A percentile compares a stretch with the other conserved stretches of the same genome.
phyloP scores from a whole-genome alignment of 1,140 invertebrate species.

The Neodiprion virginianus region DNA sequence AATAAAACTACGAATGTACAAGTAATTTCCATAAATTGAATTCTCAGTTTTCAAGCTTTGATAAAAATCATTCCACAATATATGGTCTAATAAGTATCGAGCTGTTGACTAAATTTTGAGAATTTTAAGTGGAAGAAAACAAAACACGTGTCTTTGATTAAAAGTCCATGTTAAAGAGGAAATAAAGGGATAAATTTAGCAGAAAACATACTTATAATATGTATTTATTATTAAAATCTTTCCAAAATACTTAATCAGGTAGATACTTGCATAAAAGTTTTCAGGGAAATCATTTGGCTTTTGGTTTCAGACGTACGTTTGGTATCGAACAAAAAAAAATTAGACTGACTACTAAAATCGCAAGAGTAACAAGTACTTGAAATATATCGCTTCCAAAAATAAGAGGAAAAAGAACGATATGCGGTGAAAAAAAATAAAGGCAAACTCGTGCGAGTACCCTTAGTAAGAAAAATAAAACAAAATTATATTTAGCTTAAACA shows the following conservation, averaged over 20 bases:
- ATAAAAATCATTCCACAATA: too few species aligned
- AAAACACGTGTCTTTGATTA: too few species aligned
- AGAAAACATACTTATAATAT: neutral
- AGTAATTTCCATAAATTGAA: too few species aligned
- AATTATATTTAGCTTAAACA: neutral
- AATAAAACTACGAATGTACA: too few species aligned
- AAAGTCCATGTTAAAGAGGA: neutral
- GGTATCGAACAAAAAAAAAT: neutral
- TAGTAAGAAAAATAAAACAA: neutral
- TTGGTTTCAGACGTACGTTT: slow-evolving; percentile 2
- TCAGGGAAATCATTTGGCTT: neutral
- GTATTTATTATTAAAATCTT: slow-evolving; percentile 4
- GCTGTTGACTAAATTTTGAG: too few species aligned
- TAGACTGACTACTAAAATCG: neutral
- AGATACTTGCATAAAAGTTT: slow-evolving; percentile 1
- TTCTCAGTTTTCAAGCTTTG: too few species aligned
- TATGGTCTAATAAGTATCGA: too few species aligned
- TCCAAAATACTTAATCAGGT: neutral
- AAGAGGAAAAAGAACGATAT: neutral
- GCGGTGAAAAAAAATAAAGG: neutral
- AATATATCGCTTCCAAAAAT: neutral
- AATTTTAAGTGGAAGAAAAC: too few species aligned
- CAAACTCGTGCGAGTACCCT: too few species aligned
- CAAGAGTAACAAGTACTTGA: neutral
- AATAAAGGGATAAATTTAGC: neutral